Evolutionary conservation across 1,140 invertebrate genomes (phyloP), one percentile per base, ranked within the genome.

Genomic region (Glossosoma conforme): DNA sequence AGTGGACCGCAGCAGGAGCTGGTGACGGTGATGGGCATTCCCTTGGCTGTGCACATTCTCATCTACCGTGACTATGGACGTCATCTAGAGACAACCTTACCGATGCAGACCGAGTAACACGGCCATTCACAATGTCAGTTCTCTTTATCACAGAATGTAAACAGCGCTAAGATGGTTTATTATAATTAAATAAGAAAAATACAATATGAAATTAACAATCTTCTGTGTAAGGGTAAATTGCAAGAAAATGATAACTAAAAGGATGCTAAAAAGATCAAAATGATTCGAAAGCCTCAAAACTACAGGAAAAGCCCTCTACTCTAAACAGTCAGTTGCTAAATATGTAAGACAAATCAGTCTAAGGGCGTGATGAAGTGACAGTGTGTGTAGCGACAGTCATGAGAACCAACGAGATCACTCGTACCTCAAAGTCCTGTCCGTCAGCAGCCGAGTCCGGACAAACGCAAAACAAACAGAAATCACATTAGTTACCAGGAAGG

Each of bases 351-450:
- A 64, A 61, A 61, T 63, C 60, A 56, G 59, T 61, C 62, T 62
- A 62, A 63, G 59, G 62, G 63, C 63, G 67, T 63, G 65, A 64
- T 65, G 60, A 64, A 63, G 62, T 65, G 61, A 64, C 61, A 62
- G 61, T 61, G 60, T 66, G 65, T 64, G 66, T 50, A 50, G 49
- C 66, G 69, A 65, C 64, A 63, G 67, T 68, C 69, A 68, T 69
- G 65, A 67, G 70, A 74, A 73, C 70, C 69, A 72, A 73, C 68
- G 51, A 67, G 66, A 70, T 67, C 70, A 75, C 69, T 74, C 69
- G 72, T 84, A 84, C 82, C 82, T 84, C 82, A 77, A 83, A 84
- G 76, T 84, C 82, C 82, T 84, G 79, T 67, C 67, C 75, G 73
- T 47, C 38, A 33, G 72, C 67, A 68, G 71, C 69, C 65, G 56